Evolutionary conservation across 2,888 invertebrate species (phyloP).

Genomic region (Drosophila mimetica): DNA sequence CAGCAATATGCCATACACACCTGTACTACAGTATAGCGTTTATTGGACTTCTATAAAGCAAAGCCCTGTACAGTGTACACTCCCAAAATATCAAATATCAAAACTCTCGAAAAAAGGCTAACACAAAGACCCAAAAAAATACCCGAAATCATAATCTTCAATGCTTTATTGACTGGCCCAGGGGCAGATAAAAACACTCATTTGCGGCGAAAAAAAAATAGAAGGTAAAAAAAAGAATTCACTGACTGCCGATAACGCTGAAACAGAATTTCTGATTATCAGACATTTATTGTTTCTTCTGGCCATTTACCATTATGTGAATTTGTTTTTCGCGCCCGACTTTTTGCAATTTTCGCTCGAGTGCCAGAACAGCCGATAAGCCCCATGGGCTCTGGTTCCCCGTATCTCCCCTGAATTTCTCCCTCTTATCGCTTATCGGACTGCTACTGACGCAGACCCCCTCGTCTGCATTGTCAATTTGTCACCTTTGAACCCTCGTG

Average conservation of each 20-base stretch:
- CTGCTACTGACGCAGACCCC: slow-evolving; percentile 45
- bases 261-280: slow-evolving; percentile 57
- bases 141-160: slow-evolving; percentile 56
- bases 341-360: slow-evolving; percentile 29
- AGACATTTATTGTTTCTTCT: slow-evolving; percentile 58
- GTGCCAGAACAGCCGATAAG: slow-evolving; percentile 51
- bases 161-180: slow-evolving; percentile 50
- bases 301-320: slow-evolving; percentile 29
- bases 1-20: slow-evolving; percentile 20
- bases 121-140: slow-evolving; percentile 24
- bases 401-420: slow-evolving; percentile 4
- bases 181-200: slow-evolving; percentile 48
- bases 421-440: slow-evolving; percentile 24
- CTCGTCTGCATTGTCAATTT: slow-evolving; percentile 13
- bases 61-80: slow-evolving; percentile 4
- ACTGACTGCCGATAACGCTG: slow-evolving; percentile 44
- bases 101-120: background rate
- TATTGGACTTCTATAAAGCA: slow-evolving; percentile 47
- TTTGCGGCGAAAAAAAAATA: slow-evolving; percentile 16
- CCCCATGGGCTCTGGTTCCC: slow-evolving; percentile 10
- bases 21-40: slow-evolving; percentile 2
- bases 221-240: slow-evolving; percentile 22
- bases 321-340: slow-evolving; percentile 10
- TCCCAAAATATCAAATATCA: slow-evolving; percentile 9
- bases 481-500: slow-evolving; percentile 48